phyloP scores from a whole-genome alignment of 2,113 vertebrate species.

The Narcine bancroftii region DNA sequence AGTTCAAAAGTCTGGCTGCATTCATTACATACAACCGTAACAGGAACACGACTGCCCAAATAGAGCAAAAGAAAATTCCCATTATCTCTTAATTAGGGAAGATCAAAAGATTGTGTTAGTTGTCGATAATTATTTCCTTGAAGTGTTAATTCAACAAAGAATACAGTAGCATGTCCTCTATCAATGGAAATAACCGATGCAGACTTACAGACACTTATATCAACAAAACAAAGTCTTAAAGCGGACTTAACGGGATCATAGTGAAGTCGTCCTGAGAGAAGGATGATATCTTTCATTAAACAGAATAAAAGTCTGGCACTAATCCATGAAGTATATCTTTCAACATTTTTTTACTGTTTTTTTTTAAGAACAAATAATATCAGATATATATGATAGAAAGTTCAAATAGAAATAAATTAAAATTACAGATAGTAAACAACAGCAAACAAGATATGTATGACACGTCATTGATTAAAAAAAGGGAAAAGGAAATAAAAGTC shows the following conservation, averaged over 20 bases:
- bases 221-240: neutral
- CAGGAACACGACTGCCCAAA: too few species aligned
- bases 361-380: too few species aligned
- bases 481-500: too few species aligned
- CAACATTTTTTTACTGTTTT: too few species aligned
- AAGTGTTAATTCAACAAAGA: neutral
- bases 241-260: neutral
- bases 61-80: neutral
- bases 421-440: too few species aligned
- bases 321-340: neutral
- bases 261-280: neutral
- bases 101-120: neutral
- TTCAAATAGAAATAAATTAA: too few species aligned
- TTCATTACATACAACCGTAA: neutral
- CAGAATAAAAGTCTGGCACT: neutral
- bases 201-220: neutral
- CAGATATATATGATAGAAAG: too few species aligned
- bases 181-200: conserved; percentile 16
- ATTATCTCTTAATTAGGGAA: neutral
- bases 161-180: neutral
- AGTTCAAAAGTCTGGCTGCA: neutral
- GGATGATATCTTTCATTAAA: neutral
- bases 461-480: too few species aligned
- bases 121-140: conserved; percentile 10
- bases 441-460: too few species aligned